Conservation (phyloP, 2,888 invertebrate species). For the Oeneis ivallda region DNA sequence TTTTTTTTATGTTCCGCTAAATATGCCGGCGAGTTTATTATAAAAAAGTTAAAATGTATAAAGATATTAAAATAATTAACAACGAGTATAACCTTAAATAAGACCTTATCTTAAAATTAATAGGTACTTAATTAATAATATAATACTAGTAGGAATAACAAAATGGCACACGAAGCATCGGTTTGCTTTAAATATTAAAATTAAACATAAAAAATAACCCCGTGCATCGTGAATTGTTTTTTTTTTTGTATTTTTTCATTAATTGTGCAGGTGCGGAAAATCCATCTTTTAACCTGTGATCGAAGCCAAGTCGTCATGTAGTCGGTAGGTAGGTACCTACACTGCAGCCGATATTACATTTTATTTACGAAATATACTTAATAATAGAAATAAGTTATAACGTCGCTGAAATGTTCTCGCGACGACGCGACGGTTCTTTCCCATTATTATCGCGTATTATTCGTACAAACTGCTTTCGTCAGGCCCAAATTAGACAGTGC, state of each 20-base stretch:
- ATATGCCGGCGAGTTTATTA: no score
- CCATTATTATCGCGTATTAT: no score
- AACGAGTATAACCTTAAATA: slow-evolving; percentile 25
- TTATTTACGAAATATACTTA: no score
- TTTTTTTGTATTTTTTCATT: slow-evolving; percentile 61
- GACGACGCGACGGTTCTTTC: no score
- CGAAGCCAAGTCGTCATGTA: slow-evolving; percentile 52
- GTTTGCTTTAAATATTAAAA: slow-evolving; percentile 55
- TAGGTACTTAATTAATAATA: no score
- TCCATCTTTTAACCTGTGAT: slow-evolving; percentile 56
- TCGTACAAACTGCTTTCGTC: no score
- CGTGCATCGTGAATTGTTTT: slow-evolving; percentile 48
- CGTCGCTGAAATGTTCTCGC: no score
- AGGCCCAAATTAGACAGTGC: no score
- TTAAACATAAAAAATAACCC: slow-evolving; percentile 39
- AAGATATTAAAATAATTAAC: slow-evolving; percentile 20
- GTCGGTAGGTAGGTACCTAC: background rate
- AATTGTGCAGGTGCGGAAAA: slow-evolving; percentile 57
- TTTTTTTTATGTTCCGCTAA: no score
- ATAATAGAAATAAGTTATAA: no score
- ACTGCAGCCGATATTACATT: no score
- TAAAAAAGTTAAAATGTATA: slow-evolving; percentile 35
- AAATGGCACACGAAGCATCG: slow-evolving; percentile 77
- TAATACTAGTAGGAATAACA: slow-evolving; percentile 38
- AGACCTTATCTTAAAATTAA: slow-evolving; percentile 11